Evolutionary conservation across 1,140 invertebrate genomes (phyloP).

Genomic region (Drosophila erecta): DNA sequence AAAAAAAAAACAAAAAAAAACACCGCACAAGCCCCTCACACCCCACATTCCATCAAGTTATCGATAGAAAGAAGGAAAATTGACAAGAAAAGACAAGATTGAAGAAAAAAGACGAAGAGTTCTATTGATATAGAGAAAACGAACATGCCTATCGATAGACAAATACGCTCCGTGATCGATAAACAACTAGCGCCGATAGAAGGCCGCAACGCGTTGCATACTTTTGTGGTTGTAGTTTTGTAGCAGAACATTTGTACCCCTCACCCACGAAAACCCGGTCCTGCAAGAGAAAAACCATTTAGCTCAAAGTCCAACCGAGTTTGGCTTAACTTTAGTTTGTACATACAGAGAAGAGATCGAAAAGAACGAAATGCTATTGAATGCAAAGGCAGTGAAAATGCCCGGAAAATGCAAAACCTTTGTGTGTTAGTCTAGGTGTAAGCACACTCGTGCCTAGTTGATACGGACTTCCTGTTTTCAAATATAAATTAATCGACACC

Average conservation of each 20-base stretch:
- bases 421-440: conserved; percentile 53
- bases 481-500: background rate
- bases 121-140: background rate
- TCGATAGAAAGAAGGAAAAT: conserved; percentile 10
- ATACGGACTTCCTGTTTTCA: background rate
- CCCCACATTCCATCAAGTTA: conserved; percentile 35
- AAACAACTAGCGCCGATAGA: conserved; percentile 10
- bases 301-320: conserved; percentile 49
- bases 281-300: conserved; percentile 29
- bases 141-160: conserved; percentile 3
- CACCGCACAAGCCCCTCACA: conserved; percentile 4
- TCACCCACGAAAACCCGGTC: conserved; percentile 3
- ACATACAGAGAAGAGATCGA: conserved; percentile 50
- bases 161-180: conserved; percentile 19
- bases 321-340: conserved; percentile 58
- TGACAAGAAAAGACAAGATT: conserved; percentile 2
- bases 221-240: conserved; percentile 63
- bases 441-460: conserved; percentile 21
- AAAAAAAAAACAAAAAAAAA: background rate
- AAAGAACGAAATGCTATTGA: conserved; percentile 8
- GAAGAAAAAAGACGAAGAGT: background rate
- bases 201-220: conserved; percentile 4
- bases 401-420: conserved; percentile 29
- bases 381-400: conserved; percentile 27
- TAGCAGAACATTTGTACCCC: conserved; percentile 34